Evolutionary conservation across 2,113 vertebrate species (phyloP), one percentile per base, ranked within the genome.

Genomic region (Dendropsophus ebraccatus): DNA sequence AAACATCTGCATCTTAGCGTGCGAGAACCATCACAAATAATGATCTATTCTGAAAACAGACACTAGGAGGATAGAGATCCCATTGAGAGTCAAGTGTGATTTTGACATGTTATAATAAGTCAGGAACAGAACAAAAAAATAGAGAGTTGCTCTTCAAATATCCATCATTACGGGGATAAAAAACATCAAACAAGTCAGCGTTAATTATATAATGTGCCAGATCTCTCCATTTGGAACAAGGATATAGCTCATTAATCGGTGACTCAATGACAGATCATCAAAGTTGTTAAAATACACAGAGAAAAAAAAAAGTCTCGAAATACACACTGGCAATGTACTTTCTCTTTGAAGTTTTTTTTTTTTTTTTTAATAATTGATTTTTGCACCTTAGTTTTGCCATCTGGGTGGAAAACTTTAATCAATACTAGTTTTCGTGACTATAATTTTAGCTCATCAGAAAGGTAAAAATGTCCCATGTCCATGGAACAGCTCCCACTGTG

Each of bases 121-220:
- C 23, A 81, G 54, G 81, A 86, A 86, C 81, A 74, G 85, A 80
- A 62, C 45, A 25, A 49, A 56, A 81, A 86, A 81, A 86, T 74
- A 62, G 78, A 74, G 52, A 81, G 78, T 50, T 37, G 50, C 72
- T 74, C 77, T 86, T 86, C 67, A 86, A 81, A 81, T 65, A 86
- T 73, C 67, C 50, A 23, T 80, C 77, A 70, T 86, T 86, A 81
- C 37, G 41, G 77, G 30, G 41, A 49, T 21, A 37, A 58, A 69
- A 81, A 86, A 81, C 85, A 87, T 81, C 85, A 87, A 80, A 81
- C 85, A 87, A 74, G 67, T 11, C 25, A 28, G 62, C 50, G 45
- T 62, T 87, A 87, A 81, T 87, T 81, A 87, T 49, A 80, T 74
- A 58, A 81, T 80, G 52, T 81, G 78, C 52, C 78, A 87, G 78